Conservation (phyloP, 2,113 vertebrate genomes). For the Nyctereutes procyonoides region DNA sequence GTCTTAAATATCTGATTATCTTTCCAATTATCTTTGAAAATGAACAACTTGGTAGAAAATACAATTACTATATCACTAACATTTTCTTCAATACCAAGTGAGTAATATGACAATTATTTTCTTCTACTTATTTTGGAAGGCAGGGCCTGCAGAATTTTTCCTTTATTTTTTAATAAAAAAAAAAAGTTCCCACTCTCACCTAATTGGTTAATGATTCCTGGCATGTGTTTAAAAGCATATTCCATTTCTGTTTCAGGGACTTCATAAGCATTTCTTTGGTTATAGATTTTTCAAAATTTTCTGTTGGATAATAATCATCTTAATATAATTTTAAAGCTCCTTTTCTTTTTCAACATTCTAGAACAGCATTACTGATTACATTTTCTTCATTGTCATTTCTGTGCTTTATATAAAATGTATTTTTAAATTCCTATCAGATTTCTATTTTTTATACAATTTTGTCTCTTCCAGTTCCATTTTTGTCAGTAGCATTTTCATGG, state of each 20-base stretch:
- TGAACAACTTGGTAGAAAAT: not conserved
- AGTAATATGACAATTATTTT: not conserved
- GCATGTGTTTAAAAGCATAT: not conserved
- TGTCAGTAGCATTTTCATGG: not conserved
- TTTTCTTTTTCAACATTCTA: not conserved
- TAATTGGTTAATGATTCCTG: not conserved
- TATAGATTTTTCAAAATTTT: not conserved
- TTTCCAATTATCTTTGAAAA: not conserved
- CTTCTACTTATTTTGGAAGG: not conserved
- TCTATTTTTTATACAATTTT: not conserved
- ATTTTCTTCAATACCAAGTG: not conserved
- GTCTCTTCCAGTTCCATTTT: not conserved
- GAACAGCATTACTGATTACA: not conserved
- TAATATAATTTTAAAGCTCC: not conserved
- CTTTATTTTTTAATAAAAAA: not conserved
- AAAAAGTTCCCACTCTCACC: fast-evolving
- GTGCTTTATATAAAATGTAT: not conserved
- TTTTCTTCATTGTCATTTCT: not conserved
- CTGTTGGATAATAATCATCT: not conserved
- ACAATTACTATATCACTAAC: not conserved
- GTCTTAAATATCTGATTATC: not conserved
- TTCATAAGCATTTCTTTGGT: not conserved
- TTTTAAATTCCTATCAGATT: not conserved
- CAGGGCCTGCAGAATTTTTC: not conserved
- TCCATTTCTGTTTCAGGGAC: not conserved